Base-by-base conservation (phyloP, 2,113 vertebrate genomes). In the Perca flavescens region DNA sequence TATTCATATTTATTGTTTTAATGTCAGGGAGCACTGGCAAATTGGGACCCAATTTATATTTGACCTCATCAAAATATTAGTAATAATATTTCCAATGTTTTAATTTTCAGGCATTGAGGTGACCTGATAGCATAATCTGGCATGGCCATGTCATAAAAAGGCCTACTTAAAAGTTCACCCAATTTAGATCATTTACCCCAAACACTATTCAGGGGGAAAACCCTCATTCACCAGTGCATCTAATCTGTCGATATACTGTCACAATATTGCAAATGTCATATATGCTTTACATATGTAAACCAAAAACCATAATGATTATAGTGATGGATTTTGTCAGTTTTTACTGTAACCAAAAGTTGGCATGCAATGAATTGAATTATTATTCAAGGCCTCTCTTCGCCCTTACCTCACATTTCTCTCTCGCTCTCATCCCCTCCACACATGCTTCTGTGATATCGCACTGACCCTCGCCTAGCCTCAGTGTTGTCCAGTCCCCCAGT, bases 371-470 rank as follows among this genome's bases (percentile, higher is more conserved):
- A 58, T 11, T 56, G 0, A 22, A 58, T 69, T 10, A 72, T 10
- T 3, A 19, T 11, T 4, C 13, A 17, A 43, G 17, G 31, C 7
- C 2, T 46, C 11, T 14, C 31, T 15, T 65, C 3, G 57, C 2
- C 58, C 89, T 87, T 85, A 96, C 95, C 92, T 95, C 93, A 86
- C 95, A 96, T 50, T 69, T 86, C 31, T 96, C 95, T 56, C 95
- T 96, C 3, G 94, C 89, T 76, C 89, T 92, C 97, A 98, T 97
- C 14, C 93, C 91, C 67, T 97, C 97, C 81, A 98, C 73, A 73
- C 97, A 97, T 3, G 94, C 89, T 70, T 98, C 97, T 57, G 93
- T 84, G 25, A 97, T 47, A 9, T 96, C 96, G 10, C 96, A 96
- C 82, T 97, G 95, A 1, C 95, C 96, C 31, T 95, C 96, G 19